phyloP scores from a whole-genome alignment of 2,888 invertebrate genomes.

The Pachliopta kotzebuea region DNA sequence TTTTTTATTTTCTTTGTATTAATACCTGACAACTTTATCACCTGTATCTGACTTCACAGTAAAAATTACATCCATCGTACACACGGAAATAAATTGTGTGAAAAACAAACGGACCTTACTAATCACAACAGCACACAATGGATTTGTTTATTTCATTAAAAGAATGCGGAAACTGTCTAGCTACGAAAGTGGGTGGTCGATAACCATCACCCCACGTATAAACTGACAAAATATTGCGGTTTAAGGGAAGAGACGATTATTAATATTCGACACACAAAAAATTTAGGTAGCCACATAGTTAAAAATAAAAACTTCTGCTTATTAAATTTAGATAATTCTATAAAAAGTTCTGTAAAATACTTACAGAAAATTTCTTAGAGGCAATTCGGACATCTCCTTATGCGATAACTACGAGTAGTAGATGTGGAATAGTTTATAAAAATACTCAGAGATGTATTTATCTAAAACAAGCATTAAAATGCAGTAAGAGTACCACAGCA shows the following conservation, averaged over 20 bases:
- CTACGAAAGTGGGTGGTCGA: slow-evolving; percentile 68
- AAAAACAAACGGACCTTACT: slow-evolving; percentile 64
- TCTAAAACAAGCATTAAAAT: slow-evolving; percentile 16
- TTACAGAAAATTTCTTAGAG: not conserved
- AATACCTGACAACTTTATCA: not conserved
- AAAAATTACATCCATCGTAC: slow-evolving; percentile 15
- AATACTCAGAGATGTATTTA: not conserved
- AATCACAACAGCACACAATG: slow-evolving; percentile 74
- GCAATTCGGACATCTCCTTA: not conserved
- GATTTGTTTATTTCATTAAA: slow-evolving; percentile 71
- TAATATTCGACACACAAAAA: not conserved
- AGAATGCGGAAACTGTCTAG: slow-evolving; percentile 60
- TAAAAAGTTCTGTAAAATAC: too few species aligned
- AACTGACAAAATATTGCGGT: slow-evolving; percentile 5
- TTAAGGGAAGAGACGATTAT: not conserved
- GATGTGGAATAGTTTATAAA: slow-evolving; percentile 1
- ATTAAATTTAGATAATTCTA: too few species aligned
- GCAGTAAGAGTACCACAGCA: slow-evolving; percentile 21
- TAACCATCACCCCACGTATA: slow-evolving; percentile 22
- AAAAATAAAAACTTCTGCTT: too few species aligned
- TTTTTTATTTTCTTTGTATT: not conserved
- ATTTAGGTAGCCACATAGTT: too few species aligned
- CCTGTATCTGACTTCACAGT: not conserved
- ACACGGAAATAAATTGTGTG: slow-evolving; percentile 62
- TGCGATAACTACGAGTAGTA: not conserved